Evolutionary conservation across 2,113 vertebrate species (phyloP).

Genomic region (Spheniscus mendiculus): DNA sequence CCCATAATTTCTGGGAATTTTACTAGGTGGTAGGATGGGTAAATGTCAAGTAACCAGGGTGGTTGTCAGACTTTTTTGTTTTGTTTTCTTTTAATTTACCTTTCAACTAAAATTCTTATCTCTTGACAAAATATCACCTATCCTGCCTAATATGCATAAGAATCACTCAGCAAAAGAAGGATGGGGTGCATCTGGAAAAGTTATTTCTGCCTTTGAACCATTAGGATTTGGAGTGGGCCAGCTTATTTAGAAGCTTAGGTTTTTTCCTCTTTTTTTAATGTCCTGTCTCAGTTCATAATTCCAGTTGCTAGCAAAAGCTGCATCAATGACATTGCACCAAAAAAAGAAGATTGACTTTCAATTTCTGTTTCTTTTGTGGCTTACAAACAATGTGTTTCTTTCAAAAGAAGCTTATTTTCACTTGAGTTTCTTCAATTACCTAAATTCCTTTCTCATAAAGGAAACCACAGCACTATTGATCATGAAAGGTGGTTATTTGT

Average conservation of each 20-base stretch:
- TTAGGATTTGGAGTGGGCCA: not conserved
- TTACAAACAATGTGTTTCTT: not conserved
- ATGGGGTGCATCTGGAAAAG: not conserved
- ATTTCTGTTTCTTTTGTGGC: not conserved
- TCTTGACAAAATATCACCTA: not conserved
- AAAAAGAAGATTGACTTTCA: not conserved
- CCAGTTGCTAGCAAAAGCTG: not conserved
- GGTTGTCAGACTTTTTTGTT: not conserved
- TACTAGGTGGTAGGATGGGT: not conserved
- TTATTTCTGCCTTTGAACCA: not conserved
- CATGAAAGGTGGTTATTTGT: not conserved
- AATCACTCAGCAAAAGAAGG: not conserved
- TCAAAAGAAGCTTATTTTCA: not conserved
- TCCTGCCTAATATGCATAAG: not conserved
- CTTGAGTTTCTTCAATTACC: not conserved
- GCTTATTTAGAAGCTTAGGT: not conserved
- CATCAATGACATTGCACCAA: not conserved
- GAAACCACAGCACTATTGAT: not conserved
- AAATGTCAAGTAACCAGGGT: not conserved
- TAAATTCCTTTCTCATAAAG: not conserved
- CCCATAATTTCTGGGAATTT: too few species aligned
- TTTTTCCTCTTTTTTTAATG: not conserved
- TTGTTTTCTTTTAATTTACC: not conserved
- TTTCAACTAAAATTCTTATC: not conserved
- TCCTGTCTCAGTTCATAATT: not conserved